Evolutionary conservation across 2,113 vertebrate genomes (phyloP).

Genomic region (Corythornis madagascariensis): DNA sequence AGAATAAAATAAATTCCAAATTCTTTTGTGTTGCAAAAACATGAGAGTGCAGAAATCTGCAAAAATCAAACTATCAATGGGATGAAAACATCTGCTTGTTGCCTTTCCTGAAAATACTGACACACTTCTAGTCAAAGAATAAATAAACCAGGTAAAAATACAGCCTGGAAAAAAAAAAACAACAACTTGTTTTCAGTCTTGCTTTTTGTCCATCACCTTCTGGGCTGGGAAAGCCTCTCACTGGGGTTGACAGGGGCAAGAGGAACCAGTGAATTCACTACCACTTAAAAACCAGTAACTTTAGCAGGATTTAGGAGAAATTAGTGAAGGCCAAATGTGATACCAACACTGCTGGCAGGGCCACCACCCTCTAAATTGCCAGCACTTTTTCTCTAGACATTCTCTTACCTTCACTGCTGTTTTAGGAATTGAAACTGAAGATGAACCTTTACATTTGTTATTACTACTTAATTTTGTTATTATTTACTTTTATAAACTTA

Average conservation of each 20-base stretch:
- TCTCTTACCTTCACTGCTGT: not conserved
- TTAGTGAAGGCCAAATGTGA: not conserved
- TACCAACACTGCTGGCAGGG: not conserved
- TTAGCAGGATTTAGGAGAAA: not conserved
- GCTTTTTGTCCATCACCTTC: not conserved
- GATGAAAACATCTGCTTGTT: not conserved
- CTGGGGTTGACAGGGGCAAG: not conserved
- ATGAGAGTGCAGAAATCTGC: not conserved
- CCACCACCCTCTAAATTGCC: not conserved
- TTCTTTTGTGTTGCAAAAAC: not conserved
- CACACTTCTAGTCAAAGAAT: conserved; percentile 9
- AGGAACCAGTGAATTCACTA: not conserved
- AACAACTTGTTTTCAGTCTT: not conserved
- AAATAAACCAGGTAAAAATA: conserved; percentile 57
- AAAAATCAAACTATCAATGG: not conserved
- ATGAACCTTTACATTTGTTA: not conserved
- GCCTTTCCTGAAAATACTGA: conserved; percentile 20
- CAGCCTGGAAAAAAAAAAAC: not conserved
- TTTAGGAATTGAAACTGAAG: not conserved
- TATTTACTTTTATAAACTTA: too few species aligned
- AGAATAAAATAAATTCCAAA: not conserved
- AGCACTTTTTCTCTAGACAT: not conserved
- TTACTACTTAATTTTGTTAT: not conserved
- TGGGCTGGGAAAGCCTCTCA: not conserved
- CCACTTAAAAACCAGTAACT: not conserved